phyloP scores from a whole-genome alignment of 2,113 vertebrate species.

The Pseudorasbora parva region DNA sequence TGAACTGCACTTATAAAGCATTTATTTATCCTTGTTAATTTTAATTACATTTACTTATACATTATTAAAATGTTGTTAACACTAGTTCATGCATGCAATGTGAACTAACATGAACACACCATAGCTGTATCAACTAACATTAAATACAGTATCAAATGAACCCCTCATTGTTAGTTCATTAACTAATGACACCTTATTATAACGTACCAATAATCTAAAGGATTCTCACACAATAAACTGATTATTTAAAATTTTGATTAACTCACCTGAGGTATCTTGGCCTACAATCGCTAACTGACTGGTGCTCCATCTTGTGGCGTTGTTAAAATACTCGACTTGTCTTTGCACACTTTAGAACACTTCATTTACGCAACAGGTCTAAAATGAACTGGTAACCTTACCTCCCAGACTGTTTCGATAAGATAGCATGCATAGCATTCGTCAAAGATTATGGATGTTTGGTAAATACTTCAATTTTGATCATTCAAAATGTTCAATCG shows the following conservation, averaged over 20 bases:
- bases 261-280: neutral
- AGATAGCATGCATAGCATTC: neutral
- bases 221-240: neutral
- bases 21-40: no score
- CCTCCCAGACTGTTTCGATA: neutral
- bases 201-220: no score
- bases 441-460: neutral
- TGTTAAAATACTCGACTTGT: neutral
- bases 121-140: no score
- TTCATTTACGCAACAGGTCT: neutral
- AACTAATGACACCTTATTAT: no score
- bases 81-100: no score
- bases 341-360: neutral
- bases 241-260: neutral
- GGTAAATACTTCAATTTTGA: neutral
- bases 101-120: no score
- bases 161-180: no score
- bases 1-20: no score
- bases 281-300: neutral
- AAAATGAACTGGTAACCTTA: neutral
- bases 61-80: no score
- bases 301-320: slow-evolving; percentile 41
- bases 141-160: no score
- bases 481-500: neutral
- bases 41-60: no score